Conservation (phyloP, 2,797 vertebrate species). For the Neosalanx taihuensis region DNA sequence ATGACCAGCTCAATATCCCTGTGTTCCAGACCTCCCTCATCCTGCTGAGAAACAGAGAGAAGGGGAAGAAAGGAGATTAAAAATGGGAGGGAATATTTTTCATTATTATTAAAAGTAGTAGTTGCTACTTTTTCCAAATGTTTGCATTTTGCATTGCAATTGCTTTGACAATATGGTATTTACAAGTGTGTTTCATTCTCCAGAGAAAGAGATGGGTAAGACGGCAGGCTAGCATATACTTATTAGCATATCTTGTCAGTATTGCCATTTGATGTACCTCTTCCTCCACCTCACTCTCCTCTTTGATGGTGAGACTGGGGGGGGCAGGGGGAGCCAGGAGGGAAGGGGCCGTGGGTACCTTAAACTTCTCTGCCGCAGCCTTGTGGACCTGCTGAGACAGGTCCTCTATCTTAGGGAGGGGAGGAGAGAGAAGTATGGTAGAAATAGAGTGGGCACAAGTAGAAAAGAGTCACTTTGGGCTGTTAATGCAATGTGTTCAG, state of each 20-base stretch:
- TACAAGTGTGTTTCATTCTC: no score
- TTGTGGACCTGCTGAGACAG: conserved; percentile 97
- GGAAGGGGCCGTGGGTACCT: conserved; percentile 88
- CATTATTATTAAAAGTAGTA: neutral
- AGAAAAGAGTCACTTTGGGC: neutral
- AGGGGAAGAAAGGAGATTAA: neutral
- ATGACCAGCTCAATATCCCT: conserved; percentile 96
- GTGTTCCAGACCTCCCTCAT: conserved; percentile 89
- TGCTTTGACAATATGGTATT: no score
- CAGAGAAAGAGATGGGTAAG: neutral
- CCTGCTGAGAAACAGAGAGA: conserved; percentile 73
- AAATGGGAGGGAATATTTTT: neutral
- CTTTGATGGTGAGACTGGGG: conserved; percentile 83
- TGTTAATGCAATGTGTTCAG: neutral
- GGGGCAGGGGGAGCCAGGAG: conserved; percentile 79
- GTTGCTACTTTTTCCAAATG: neutral
- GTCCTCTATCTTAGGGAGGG: conserved; percentile 85
- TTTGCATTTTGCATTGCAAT: neutral
- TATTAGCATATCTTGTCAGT: neutral
- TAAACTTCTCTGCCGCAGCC: conserved; percentile 96
- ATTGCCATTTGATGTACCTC: conserved; percentile 67
- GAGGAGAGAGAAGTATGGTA: neutral
- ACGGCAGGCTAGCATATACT: neutral
- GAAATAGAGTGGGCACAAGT: neutral
- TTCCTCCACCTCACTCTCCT: conserved; percentile 90